Evolutionary conservation across 2,797 vertebrate genomes (phyloP), one percentile per base, ranked within the genome.

Genomic region (Anabacerthia variegaticeps): DNA sequence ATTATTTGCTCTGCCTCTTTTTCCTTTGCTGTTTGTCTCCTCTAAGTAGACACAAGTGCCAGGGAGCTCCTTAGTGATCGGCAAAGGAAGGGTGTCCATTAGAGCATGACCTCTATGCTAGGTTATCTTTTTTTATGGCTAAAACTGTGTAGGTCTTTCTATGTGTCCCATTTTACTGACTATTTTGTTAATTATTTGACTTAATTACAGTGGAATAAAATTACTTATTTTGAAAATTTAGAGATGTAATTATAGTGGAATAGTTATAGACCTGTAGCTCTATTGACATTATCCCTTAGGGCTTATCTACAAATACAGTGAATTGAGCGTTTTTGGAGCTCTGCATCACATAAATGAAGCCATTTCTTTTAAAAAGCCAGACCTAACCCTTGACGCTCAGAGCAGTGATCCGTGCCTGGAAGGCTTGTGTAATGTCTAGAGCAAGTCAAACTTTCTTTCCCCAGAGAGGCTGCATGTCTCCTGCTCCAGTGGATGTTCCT

Each of bases 391-490:
- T 80, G 65, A 58, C 36, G 52, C 44, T 91, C 32, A 87, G 37
- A 83, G 48, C 22, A 63, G 54, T 34, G 11, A 48, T n/a, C n/a
- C 77, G 2, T 34, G 23, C 19, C 8, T 5, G 17, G 49, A 59
- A 59, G 24, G 22, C 39, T 66, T 62, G 28, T 0, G 3, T 85
- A 56, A 76, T 43, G 10, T 62, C 58, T 76, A 72, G 37, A 68
- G 32, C 36, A 62, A 61, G 46, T 20, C 1, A 55, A 37, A 23
- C 5, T 43, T 5, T 59, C 14, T 61, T 63, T 66, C 44, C 27
- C n/a, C n/a, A 27, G 36, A 27, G 41, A n/a, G 46, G 14, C n/a
- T 14, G 18, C 15, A 8, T 0, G 0, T 81, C 19, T 85, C 24
- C 9, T 67, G 17, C 49, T 72, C 24, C 15, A 16, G 26, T 27